Conservation (phyloP, 2,888 invertebrate genomes). For the Apeira syringaria region DNA sequence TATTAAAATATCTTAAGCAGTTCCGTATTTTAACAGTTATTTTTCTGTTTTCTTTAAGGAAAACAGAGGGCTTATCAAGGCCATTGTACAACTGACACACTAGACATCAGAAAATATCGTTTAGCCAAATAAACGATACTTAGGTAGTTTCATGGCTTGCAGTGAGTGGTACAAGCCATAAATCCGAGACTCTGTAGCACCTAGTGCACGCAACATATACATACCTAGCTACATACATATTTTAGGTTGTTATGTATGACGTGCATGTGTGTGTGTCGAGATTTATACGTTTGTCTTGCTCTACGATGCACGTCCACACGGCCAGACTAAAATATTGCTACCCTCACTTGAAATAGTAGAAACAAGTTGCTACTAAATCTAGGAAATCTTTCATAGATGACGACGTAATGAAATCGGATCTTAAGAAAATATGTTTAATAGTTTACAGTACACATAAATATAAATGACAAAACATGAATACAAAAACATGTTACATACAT, state of each 20-base stretch:
- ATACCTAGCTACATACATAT: background rate
- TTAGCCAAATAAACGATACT: slow-evolving; percentile 28
- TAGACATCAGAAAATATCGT: too few relatives aligned
- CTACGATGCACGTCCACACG: slow-evolving; percentile 47
- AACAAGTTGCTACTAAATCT: slow-evolving; percentile 17
- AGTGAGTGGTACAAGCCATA: slow-evolving; percentile 51
- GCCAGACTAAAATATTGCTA: slow-evolving; percentile 51
- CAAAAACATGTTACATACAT: too few relatives aligned
- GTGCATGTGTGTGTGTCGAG: slow-evolving; percentile 41
- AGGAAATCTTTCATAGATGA: too few relatives aligned
- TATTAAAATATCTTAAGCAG: too few relatives aligned
- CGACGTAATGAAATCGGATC: too few relatives aligned
- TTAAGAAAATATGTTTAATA: too few relatives aligned
- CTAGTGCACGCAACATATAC: slow-evolving; percentile 58
- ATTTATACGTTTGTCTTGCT: slow-evolving; percentile 65
- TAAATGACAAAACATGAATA: too few relatives aligned
- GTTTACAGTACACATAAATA: too few relatives aligned
- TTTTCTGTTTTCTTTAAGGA: too few relatives aligned
- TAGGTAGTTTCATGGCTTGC: slow-evolving; percentile 53
- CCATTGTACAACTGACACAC: too few relatives aligned
- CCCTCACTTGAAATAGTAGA: slow-evolving; percentile 30
- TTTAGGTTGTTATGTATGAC: background rate
- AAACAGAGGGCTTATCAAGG: too few relatives aligned
- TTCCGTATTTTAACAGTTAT: too few relatives aligned
- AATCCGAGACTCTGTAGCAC: slow-evolving; percentile 56